Conservation (phyloP, 2,113 vertebrate species). For the Scophthalmus maximus region DNA sequence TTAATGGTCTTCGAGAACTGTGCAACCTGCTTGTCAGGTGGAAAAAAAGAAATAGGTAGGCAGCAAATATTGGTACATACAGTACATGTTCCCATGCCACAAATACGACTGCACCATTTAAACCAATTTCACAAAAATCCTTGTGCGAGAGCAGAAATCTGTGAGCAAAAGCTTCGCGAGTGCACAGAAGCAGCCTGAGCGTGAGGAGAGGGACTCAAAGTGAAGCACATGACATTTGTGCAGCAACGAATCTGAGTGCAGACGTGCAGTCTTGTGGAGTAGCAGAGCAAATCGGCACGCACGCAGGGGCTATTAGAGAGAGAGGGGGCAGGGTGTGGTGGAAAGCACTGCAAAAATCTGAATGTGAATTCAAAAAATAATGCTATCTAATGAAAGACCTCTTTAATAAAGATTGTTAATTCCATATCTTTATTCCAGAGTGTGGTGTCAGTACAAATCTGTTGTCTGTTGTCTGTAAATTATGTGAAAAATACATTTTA, state of each 20-base stretch:
- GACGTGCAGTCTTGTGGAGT: neutral
- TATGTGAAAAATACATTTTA: too few species aligned
- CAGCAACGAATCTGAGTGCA: neutral
- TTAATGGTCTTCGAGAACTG: neutral
- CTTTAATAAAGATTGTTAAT: neutral
- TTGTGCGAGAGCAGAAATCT: neutral
- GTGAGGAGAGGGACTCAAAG: too few species aligned
- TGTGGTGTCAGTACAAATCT: too few species aligned
- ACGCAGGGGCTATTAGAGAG: neutral
- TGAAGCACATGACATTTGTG: too few species aligned
- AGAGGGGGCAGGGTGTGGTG: neutral
- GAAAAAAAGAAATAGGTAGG: neutral
- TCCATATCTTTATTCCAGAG: too few species aligned
- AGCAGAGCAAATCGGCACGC: neutral
- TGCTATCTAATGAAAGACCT: too few species aligned
- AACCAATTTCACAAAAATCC: neutral
- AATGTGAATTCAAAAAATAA: neutral
- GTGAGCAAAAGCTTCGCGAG: neutral
- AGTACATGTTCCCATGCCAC: neutral
- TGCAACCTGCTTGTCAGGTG: neutral
- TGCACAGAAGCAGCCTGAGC: neutral
- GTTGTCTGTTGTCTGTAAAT: neutral
- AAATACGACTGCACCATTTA: too few species aligned
- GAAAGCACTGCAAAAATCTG: neutral
- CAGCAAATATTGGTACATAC: neutral